Conservation (phyloP, 1,140 invertebrate genomes). For the Pachypeltis micranthus region DNA sequence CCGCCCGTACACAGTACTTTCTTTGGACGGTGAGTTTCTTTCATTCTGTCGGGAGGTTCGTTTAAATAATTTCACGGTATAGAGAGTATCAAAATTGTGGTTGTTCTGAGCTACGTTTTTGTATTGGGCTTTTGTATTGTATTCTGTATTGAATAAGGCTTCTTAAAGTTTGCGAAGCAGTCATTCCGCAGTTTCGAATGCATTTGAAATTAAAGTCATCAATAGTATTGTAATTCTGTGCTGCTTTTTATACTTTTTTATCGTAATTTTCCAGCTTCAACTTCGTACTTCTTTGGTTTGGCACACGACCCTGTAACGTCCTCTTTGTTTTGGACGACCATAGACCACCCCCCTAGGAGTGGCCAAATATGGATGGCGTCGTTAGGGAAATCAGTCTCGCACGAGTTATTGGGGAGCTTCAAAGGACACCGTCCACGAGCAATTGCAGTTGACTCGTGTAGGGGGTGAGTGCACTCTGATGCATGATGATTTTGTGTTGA, state of each 20-base stretch:
- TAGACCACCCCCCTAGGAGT: not conserved
- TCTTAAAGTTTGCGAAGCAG: too few species aligned
- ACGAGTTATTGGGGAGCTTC: not conserved
- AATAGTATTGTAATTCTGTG: too few species aligned
- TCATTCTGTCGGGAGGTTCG: too few species aligned
- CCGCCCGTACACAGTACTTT: not conserved
- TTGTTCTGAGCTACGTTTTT: too few species aligned
- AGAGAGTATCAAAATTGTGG: too few species aligned
- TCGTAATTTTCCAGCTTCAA: not conserved
- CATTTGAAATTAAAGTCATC: too few species aligned
- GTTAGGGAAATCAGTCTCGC: not conserved
- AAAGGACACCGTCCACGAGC: not conserved
- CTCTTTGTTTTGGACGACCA: not conserved
- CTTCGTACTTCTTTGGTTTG: not conserved
- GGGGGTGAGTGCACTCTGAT: not conserved
- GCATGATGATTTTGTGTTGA: too few species aligned
- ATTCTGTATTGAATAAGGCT: too few species aligned
- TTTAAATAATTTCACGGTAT: too few species aligned
- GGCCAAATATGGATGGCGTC: not conserved
- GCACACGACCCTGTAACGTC: not conserved
- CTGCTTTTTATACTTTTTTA: too few species aligned
- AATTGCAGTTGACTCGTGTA: not conserved
- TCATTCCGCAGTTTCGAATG: too few species aligned
- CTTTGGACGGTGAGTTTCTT: not conserved
- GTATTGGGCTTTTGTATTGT: too few species aligned